Conservation (phyloP, 2,113 vertebrate species). For the Leptodactylus fuscus region DNA sequence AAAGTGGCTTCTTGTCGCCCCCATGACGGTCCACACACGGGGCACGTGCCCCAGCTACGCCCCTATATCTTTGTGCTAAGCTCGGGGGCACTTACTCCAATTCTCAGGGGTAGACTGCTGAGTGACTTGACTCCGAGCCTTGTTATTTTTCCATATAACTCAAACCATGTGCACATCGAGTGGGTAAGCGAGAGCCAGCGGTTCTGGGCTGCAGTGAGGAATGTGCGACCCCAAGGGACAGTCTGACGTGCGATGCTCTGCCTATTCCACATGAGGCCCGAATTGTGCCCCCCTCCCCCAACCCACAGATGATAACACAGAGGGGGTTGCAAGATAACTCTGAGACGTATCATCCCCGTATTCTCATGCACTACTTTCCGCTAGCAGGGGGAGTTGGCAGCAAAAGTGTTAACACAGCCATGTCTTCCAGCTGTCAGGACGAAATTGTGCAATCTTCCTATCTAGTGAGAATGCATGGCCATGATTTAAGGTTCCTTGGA, state of each 20-base stretch:
- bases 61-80: too few species aligned
- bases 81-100: background rate
- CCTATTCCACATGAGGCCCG: slow-evolving; percentile 22
- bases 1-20: too few species aligned
- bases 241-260: slow-evolving; percentile 28
- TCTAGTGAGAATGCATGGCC: background rate
- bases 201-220: slow-evolving; percentile 46
- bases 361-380: too few species aligned
- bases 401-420: background rate
- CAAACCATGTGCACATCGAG: slow-evolving; percentile 42
- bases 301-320: too few species aligned
- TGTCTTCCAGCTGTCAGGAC: background rate
- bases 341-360: too few species aligned
- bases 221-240: slow-evolving; percentile 36
- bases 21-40: too few species aligned
- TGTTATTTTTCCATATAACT: slow-evolving; percentile 43
- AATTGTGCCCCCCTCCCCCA: background rate
- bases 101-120: background rate
- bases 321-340: too few species aligned
- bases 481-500: background rate
- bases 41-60: too few species aligned
- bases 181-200: slow-evolving; percentile 28
- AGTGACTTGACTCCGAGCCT: background rate
- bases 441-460: slow-evolving; percentile 13
- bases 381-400: background rate